Base-by-base conservation (phyloP, 2,113 vertebrate genomes). In the Spermophilus dauricus region DNA sequence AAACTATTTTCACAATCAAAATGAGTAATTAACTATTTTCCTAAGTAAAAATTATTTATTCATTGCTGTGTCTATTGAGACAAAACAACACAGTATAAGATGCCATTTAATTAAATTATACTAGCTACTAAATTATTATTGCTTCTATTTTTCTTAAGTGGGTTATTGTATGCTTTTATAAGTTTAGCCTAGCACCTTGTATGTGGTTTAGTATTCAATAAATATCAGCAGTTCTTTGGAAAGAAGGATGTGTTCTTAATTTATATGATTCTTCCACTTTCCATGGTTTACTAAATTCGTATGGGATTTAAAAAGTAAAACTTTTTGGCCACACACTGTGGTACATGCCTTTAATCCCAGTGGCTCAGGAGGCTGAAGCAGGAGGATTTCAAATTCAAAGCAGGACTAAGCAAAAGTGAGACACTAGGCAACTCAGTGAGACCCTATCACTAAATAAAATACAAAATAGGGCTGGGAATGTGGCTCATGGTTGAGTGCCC, bases 91-190 rank as follows among this genome's bases (percentile, higher is more conserved):
- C 14, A 69, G 10, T 63, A 4, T 45, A 37, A 30, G 37, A 45
- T 67, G 37, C 8, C 30, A 89, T 80, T 85, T 93, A 91, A 72
- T 42, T 88, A 91, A 81, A 86, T 96, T 69, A 61, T 48, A 86
- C 4, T 80, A 56, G 6, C 34, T 86, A n/a, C 63, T 94, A 32
- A 96, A 58, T 69, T 90, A 78, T 16, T 78, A 13, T 56, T 58
- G 53, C 82, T 89, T 17, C 11, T 92, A 17, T 58, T 48, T 86
- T 73, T 42, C 83, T 91, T 65, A 96, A 85, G 34, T 51, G 22
- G n/a, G 4, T 56, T 32, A 45, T 86, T 81, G 76, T 8, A 80
- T 20, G n/a, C 28, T 82, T 82, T 42, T 61, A 80, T 42, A 73
- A 37, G 4, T 61, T 93, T 83, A 65, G 17, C 53, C 42, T 80